Evolutionary conservation across 2,113 vertebrate genomes (phyloP).

Genomic region (Xiphorhynchus elegans): DNA sequence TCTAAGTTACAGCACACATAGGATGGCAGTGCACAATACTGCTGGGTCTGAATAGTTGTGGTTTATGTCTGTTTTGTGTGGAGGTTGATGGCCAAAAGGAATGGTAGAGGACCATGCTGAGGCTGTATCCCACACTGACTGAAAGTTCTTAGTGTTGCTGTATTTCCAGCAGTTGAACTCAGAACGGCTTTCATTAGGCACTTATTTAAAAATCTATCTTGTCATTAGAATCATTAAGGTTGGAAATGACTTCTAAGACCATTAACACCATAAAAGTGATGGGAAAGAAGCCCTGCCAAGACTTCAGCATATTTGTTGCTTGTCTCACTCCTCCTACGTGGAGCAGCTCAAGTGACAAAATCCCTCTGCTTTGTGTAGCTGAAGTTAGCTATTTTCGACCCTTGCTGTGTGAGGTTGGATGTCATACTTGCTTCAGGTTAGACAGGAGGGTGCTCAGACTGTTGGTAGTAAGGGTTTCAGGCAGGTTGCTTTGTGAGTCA

Average conservation of each 20-base stretch:
- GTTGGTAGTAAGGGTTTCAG: neutral
- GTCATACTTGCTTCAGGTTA: neutral
- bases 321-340: rapidly evolving
- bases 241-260: neutral
- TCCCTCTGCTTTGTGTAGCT: neutral
- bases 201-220: neutral
- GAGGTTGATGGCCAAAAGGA: neutral
- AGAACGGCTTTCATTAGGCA: neutral
- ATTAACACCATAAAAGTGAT: neutral
- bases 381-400: neutral
- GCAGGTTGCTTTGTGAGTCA: neutral
- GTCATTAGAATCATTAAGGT: neutral
- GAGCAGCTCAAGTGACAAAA: neutral
- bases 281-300: neutral
- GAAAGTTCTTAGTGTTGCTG: neutral
- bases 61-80: neutral
- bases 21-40: neutral
- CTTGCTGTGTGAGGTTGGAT: neutral
- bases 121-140: neutral
- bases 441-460: neutral
- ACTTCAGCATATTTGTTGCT: neutral
- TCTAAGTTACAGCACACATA: neutral
- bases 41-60: neutral
- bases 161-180: neutral
- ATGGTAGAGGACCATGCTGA: neutral